These are phyloP conservation scores for Gavia stellata DNA, from an alignment of 2,113 vertebrate genomes.

Conservation along the genomic window DNA sequence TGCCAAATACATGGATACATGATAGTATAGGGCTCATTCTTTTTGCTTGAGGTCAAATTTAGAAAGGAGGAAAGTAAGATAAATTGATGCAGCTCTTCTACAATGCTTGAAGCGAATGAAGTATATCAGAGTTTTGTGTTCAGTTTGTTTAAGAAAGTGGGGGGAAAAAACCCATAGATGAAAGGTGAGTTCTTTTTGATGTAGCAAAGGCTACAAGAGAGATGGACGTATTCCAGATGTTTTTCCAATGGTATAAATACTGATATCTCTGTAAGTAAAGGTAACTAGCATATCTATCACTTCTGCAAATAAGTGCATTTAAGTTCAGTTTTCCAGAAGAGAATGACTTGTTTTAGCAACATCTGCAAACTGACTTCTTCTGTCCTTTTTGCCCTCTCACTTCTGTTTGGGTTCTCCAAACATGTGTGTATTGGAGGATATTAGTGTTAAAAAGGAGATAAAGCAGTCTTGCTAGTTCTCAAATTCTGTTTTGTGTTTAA, in stretches of 20 bases:
- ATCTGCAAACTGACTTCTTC: background rate
- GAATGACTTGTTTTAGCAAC: background rate
- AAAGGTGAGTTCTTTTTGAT: background rate
- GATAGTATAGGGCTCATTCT: background rate
- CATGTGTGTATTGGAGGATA: rapidly evolving
- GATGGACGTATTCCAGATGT: background rate
- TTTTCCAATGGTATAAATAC: background rate
- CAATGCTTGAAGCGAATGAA: background rate
- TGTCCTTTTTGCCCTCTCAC: background rate
- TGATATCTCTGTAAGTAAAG: background rate
- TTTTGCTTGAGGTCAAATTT: background rate
- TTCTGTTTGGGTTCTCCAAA: background rate
- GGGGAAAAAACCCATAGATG: rapidly evolving
- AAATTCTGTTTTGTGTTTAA: background rate
- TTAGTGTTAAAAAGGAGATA: background rate
- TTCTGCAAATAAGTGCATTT: background rate
- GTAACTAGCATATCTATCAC: rapidly evolving
- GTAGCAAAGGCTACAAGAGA: background rate
- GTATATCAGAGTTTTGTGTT: background rate
- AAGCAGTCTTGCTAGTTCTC: background rate
- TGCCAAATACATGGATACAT: background rate
- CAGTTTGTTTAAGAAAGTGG: background rate
- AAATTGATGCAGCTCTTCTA: background rate
- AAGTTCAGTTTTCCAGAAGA: background rate
- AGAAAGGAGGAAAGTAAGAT: background rate